These are phyloP conservation scores for Sycophaga agraensis DNA, from an alignment of 1,140 invertebrate genomes.

Conservation along the genomic window DNA sequence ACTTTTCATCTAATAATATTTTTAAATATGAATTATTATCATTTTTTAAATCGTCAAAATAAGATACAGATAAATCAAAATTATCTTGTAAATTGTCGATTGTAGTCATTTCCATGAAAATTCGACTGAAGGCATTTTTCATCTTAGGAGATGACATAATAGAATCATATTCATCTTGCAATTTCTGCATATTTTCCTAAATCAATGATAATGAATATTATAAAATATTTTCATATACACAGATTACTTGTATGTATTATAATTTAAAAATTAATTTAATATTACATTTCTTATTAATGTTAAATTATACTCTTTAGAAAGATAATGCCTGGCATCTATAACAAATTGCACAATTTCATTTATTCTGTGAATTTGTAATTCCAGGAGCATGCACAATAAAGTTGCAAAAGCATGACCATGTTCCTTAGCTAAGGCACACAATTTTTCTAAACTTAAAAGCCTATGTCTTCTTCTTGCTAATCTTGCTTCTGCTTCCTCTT, in stretches of 20 bases:
- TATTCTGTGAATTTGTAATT: slow-evolving; percentile 42
- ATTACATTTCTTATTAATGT: slow-evolving; percentile 42
- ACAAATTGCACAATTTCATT: slow-evolving; percentile 44
- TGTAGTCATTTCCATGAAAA: slow-evolving; percentile 43
- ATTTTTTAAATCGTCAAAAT: slow-evolving; percentile 30
- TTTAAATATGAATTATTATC: slow-evolving; percentile 33
- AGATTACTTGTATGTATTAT: neutral
- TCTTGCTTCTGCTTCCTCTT: slow-evolving; percentile 35
- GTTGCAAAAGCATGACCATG: slow-evolving; percentile 47
- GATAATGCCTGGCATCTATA: slow-evolving; percentile 42
- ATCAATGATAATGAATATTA: neutral
- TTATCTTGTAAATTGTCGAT: slow-evolving; percentile 23
- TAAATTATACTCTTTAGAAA: slow-evolving; percentile 44
- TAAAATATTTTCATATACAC: too few species aligned
- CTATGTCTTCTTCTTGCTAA: slow-evolving; percentile 36
- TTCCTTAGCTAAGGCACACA: slow-evolving; percentile 40
- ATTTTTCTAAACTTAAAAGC: slow-evolving; percentile 41
- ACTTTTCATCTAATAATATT: slow-evolving; percentile 28
- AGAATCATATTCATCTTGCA: slow-evolving; percentile 41
- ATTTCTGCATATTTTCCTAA: slow-evolving; percentile 44
- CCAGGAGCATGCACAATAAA: slow-evolving; percentile 48
- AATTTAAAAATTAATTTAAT: neutral
- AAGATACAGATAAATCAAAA: neutral
- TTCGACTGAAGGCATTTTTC: slow-evolving; percentile 44
- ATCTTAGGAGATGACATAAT: slow-evolving; percentile 30